phyloP scores from a whole-genome alignment of 1,140 invertebrate genomes.

The Thaumetopoea pityocampa region DNA sequence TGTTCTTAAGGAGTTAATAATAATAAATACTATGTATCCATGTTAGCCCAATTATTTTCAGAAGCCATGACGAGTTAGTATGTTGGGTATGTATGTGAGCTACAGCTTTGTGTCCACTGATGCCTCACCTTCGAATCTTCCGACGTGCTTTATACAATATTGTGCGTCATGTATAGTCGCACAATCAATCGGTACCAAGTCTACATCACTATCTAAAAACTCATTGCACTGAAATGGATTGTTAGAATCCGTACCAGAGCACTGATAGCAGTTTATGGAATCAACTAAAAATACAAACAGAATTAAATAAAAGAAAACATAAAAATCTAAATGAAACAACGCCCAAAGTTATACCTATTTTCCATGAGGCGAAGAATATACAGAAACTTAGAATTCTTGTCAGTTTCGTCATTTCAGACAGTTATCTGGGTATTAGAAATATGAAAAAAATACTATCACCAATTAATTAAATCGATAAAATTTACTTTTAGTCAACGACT shows the following conservation, averaged over 20 bases:
- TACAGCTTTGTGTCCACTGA: not conserved
- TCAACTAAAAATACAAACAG: constrained; percentile 69
- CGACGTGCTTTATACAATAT: constrained; percentile 96
- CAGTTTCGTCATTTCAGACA: too few relatives aligned
- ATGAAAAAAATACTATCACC: too few relatives aligned
- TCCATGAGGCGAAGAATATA: constrained; percentile 15
- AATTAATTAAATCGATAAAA: too few relatives aligned
- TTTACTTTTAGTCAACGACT: too few relatives aligned
- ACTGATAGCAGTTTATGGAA: constrained; percentile 91
- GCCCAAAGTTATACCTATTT: constrained; percentile 35
- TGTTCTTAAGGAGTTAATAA: too few relatives aligned
- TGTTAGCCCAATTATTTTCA: too few relatives aligned
- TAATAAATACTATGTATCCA: too few relatives aligned
- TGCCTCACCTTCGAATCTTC: constrained; percentile 92
- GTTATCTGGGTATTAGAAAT: too few relatives aligned
- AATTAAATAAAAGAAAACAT: constrained; percentile 27
- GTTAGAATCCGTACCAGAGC: constrained; percentile 86
- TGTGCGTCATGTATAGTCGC: constrained; percentile 87
- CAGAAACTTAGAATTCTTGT: constrained; percentile 11
- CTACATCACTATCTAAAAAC: constrained; percentile 82
- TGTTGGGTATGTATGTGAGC: too few relatives aligned
- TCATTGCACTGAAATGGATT: constrained; percentile 93
- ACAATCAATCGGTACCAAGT: constrained; percentile 84
- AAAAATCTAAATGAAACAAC: constrained; percentile 27
- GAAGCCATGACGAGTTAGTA: too few relatives aligned